These are phyloP conservation scores for Ooceraea biroi DNA, from an alignment of 1,140 invertebrate genomes.

Conservation along the genomic window DNA sequence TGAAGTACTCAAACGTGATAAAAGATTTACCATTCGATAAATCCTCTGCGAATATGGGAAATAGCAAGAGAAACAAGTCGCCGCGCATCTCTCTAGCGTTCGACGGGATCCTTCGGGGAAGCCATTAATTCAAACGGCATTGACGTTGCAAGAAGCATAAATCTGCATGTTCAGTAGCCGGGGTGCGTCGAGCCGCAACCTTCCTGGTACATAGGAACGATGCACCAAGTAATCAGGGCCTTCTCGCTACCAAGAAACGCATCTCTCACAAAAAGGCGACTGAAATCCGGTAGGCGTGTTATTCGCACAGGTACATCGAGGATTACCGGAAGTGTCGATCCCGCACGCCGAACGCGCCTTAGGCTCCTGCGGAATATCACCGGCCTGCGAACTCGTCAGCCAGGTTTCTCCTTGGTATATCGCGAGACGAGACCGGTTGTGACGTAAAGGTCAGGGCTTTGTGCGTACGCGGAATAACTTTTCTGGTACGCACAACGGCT, in stretches of 20 bases:
- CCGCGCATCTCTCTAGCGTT: slow-evolving; percentile 1
- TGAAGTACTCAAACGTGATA: background rate
- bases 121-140: slow-evolving; percentile 72
- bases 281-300: slow-evolving; percentile 49
- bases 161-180: slow-evolving; percentile 78
- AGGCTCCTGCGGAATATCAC: slow-evolving; percentile 45
- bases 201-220: slow-evolving; percentile 21
- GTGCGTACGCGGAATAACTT: slow-evolving; percentile 56
- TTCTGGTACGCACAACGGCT: slow-evolving; percentile 41
- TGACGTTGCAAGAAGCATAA: slow-evolving; percentile 73
- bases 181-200: background rate
- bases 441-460: slow-evolving; percentile 75
- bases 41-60: background rate
- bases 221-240: slow-evolving; percentile 44
- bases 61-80: background rate
- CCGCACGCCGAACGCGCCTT: slow-evolving; percentile 24
- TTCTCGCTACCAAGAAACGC: background rate
- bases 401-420: slow-evolving; percentile 46
- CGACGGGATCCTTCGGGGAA: slow-evolving; percentile 29
- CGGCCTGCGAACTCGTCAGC: slow-evolving; percentile 62
- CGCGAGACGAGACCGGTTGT: slow-evolving; percentile 67
- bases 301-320: slow-evolving; percentile 56
- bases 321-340: slow-evolving; percentile 67
- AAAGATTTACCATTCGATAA: background rate
- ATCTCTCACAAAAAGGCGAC: slow-evolving; percentile 39